Percentiles rank a stretch among this genome's conserved stretches.
These are phyloP conservation scores for Ptychobarbus kaznakovi DNA, from an alignment of 2,797 vertebrate species.

Conservation along the genomic window DNA sequence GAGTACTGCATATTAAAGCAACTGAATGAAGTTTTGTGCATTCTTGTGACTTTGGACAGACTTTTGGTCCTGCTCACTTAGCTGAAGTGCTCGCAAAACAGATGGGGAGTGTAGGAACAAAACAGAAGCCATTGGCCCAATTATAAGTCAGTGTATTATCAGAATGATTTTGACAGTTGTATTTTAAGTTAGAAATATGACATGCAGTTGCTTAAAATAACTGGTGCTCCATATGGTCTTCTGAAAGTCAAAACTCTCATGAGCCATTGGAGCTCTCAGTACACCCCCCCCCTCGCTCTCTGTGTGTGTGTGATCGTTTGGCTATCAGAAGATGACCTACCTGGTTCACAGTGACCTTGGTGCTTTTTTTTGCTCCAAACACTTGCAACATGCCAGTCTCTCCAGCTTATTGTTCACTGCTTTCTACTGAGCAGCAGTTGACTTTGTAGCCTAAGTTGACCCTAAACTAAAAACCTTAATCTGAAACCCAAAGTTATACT, in stretches of 20 bases:
- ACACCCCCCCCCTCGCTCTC: not conserved
- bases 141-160: not conserved
- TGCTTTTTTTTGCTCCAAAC: constrained; percentile 36
- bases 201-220: not conserved
- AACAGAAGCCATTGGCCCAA: not conserved
- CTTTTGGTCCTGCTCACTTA: too few relatives aligned
- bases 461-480: not conserved
- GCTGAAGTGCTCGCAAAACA: too few relatives aligned
- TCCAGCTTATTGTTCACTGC: constrained; percentile 35
- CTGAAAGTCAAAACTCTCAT: too few relatives aligned
- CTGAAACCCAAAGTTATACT: not conserved
- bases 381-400: constrained; percentile 31
- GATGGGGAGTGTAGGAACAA: not conserved
- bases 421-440: constrained; percentile 9
- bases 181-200: not conserved
- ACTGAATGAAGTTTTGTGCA: too few relatives aligned
- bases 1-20: not conserved
- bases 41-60: too few relatives aligned
- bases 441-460: constrained; percentile 20
- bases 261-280: not conserved
- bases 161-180: not conserved
- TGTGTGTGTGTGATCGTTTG: not conserved
- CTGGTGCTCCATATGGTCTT: not conserved
- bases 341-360: constrained; percentile 60
- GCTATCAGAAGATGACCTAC: constrained; percentile 48